Evolutionary conservation across 1,140 invertebrate genomes (phyloP), one percentile per base, ranked within the genome.

Genomic region (Drosophila albomicans): DNA sequence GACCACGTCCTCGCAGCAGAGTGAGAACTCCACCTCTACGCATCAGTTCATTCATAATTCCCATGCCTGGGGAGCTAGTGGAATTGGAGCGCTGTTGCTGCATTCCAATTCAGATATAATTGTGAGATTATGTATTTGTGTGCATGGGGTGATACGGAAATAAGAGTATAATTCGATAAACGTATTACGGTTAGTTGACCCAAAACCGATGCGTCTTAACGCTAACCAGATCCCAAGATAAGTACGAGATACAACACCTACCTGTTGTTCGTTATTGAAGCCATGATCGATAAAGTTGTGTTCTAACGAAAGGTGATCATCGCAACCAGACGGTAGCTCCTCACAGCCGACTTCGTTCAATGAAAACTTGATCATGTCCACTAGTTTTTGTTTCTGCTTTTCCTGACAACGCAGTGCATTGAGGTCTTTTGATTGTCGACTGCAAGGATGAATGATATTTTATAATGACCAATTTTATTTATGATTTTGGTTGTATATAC

Each of bases 301-400:
- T 84, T 95, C 95, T 70, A 95, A 93, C 1, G 95, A 94, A 32
- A 96, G 91, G 52, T 92, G 91, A 82, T 94, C 94, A 78, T 97
- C 97, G 90, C 96, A 96, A 51, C 96, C 97, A n/a, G 95, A 95
- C 28, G 97, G 97, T 48, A 96, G 94, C 93, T 97, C 96, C 92
- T 97, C 96, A 79, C 96, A 97, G 35, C 97, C 97, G 4, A 98
- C 94, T 91, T 97, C 96, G 68, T 96, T 96, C 38, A 98, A 93
- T n/a, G 97, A 96, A 38, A 95, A 94, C 74, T 96, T 95, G 62
- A 98, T 97, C 74, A 97, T 94, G 77, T 98, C 96, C 4, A 95
- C 95, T 91, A 98, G 95, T 72, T 95, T 95, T 38, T 95, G 94
- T 82, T 97, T 95, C 91, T 97, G 97, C 58, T 96, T 95, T 92